These are phyloP conservation scores for Neosilurus mollespiculum DNA, from an alignment of 2,797 vertebrate genomes.

Conservation along the genomic window DNA sequence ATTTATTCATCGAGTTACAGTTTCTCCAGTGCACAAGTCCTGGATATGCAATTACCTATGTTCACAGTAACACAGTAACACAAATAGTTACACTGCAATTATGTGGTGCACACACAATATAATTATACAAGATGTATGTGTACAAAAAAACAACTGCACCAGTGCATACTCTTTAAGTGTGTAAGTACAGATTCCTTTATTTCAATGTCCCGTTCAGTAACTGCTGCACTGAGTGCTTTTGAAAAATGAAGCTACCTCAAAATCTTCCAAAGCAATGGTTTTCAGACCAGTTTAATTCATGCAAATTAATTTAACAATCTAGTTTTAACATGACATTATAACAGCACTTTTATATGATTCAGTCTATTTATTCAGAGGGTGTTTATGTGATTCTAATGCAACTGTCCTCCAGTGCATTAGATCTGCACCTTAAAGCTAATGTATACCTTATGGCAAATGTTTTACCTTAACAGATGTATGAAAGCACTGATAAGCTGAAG, in stretches of 20 bases:
- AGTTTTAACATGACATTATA: background rate
- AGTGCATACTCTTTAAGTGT: background rate
- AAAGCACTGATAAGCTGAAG: background rate
- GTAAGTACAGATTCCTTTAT: background rate
- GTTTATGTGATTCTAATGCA: background rate
- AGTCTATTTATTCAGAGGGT: background rate
- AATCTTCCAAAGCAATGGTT: background rate
- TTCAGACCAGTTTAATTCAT: background rate
- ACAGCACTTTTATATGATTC: background rate
- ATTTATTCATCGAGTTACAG: background rate
- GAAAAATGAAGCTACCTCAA: background rate
- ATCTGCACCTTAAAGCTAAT: no score
- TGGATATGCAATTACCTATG: background rate
- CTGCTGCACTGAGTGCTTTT: background rate
- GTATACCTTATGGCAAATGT: background rate
- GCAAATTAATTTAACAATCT: slow-evolving; percentile 7
- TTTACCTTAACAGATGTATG: background rate
- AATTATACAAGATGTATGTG: slow-evolving; percentile 35
- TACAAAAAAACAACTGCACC: slow-evolving; percentile 24
- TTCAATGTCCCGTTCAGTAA: background rate
- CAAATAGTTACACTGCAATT: slow-evolving; percentile 22
- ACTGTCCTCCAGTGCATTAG: no score
- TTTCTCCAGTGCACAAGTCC: slow-evolving; percentile 4
- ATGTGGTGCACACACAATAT: background rate
- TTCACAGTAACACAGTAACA: no score